Base-by-base conservation (phyloP, 2,797 vertebrate genomes). In the Eptatretus atami region DNA sequence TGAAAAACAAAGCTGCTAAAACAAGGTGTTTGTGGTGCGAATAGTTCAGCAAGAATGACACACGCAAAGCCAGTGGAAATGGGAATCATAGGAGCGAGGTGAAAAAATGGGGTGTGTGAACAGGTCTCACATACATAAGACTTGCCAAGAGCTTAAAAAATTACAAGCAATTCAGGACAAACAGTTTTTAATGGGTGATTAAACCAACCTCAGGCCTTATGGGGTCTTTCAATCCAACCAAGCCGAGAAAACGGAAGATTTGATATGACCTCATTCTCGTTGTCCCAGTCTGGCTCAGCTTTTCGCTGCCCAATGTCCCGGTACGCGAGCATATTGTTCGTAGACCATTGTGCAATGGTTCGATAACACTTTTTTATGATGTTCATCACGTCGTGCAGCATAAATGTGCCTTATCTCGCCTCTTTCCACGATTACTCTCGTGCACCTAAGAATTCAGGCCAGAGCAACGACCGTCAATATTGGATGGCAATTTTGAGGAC, bases 181-280 rank as follows among this genome's bases (percentile, higher is more conserved):
- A 44, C 31, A 44, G 4, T 44, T 44, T n/a, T 44, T 44, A 44
- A 44, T 44, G 31, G 31, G 31, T 8, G 3, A 44, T 44, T 44
- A 24, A 6, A 19, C 12, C 57, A 74, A 87, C 85, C 83, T 90
- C 85, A 1, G 82, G 85, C 53, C 85, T 73, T 12, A 90, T 83
- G 0, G 85, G 85, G 71, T 90, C 85, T n/a, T 68, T 90, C 85
- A n/a, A 90, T 90, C 84, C 85, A 14, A 88, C 83, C 53, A 90
- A 19, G 77, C n/a, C 72, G 65, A 90, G 82, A 72, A 82, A 86
- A 67, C n/a, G 77, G 84, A 69, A 86, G 69, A 65, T 86, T 78
- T 0, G 75, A 75, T 65, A 86, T 79, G 3, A 87, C 79, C 9
- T 80, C 80, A 0, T 76, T 78, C 69, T 90, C 85, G 0, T 77